Percentiles rank a stretch among this genome's conserved stretches.
Evolutionary conservation across 53 echinoderm and acorn worm species (phyloP).

Genomic region (Henricia sp.): DNA sequence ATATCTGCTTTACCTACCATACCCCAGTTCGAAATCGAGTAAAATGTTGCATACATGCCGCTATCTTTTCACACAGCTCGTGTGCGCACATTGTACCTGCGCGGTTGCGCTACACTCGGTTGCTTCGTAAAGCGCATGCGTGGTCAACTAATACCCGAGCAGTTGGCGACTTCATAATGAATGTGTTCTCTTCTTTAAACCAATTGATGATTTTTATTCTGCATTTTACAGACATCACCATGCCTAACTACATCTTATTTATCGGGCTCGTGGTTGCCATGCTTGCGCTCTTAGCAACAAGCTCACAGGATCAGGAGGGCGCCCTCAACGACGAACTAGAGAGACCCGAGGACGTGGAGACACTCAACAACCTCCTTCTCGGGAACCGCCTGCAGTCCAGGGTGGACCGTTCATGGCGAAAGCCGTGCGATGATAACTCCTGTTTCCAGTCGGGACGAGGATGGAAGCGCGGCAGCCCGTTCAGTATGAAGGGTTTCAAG

Average conservation of each 20-base stretch:
- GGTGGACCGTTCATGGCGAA: slow-evolving; percentile 43
- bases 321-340: slow-evolving; percentile 25
- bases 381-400: neutral
- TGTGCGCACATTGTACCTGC: too few species aligned
- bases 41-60: too few species aligned
- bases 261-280: slow-evolving; percentile 48
- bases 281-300: slow-evolving; percentile 38
- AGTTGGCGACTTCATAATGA: too few species aligned
- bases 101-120: too few species aligned
- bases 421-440: slow-evolving; percentile 43
- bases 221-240: slow-evolving; percentile 1
- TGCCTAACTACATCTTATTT: slow-evolving; percentile 32
- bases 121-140: too few species aligned
- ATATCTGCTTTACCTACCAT: too few species aligned
- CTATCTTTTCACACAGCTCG: too few species aligned
- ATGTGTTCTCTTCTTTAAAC: too few species aligned
- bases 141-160: too few species aligned
- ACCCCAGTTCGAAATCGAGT: too few species aligned
- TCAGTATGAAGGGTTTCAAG: slow-evolving; percentile 42
- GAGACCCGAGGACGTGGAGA: slow-evolving; percentile 8
- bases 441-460: slow-evolving; percentile 55
- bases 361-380: slow-evolving; percentile 28
- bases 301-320: slow-evolving; percentile 18
- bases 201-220: too few species aligned
- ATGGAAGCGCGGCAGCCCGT: slow-evolving; percentile 47